Percentiles rank a stretch among this genome's conserved stretches.
Conservation (phyloP, 1,140 invertebrate species). For the Lethocerus indicus region DNA sequence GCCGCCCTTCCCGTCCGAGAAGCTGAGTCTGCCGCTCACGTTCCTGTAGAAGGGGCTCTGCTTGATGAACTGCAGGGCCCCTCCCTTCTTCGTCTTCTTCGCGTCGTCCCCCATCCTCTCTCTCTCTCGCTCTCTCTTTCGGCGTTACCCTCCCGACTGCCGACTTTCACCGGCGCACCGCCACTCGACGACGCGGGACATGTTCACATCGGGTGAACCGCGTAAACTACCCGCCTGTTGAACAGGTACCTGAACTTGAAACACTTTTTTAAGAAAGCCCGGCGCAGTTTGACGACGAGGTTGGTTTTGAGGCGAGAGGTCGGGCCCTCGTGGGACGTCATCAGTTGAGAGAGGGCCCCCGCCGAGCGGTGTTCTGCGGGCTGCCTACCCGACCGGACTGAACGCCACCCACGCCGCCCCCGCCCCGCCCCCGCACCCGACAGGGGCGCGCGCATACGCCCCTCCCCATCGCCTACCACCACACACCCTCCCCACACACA, state of each 20-base stretch:
- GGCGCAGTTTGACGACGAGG: conserved; percentile 3
- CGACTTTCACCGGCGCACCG: too few relatives aligned
- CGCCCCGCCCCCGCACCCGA: not conserved
- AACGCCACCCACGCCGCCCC: not conserved
- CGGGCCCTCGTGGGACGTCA: conserved; percentile 10
- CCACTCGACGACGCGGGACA: too few relatives aligned
- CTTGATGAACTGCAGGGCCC: conserved; percentile 25
- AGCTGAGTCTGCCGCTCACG: conserved; percentile 24
- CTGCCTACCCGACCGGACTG: not conserved
- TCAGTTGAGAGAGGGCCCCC: not conserved
- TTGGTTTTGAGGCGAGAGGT: conserved; percentile 4
- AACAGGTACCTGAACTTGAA: conserved; percentile 20
- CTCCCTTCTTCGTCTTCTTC: conserved; percentile 26
- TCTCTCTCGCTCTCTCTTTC: too few relatives aligned
- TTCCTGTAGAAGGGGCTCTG: conserved; percentile 26
- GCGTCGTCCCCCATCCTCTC: too few relatives aligned
- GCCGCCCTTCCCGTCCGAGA: conserved; percentile 22
- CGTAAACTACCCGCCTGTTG: conserved; percentile 18
- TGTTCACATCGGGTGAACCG: conserved; percentile 23
- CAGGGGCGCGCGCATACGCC: not conserved
- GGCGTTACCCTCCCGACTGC: too few relatives aligned
- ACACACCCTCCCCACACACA: too few relatives aligned
- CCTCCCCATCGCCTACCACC: not conserved
- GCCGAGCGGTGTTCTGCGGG: not conserved
- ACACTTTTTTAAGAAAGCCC: conserved; percentile 5